Evolutionary conservation across 2,797 vertebrate species (phyloP), one percentile per base, ranked within the genome.

Genomic region (Champsocephalus gunnari): DNA sequence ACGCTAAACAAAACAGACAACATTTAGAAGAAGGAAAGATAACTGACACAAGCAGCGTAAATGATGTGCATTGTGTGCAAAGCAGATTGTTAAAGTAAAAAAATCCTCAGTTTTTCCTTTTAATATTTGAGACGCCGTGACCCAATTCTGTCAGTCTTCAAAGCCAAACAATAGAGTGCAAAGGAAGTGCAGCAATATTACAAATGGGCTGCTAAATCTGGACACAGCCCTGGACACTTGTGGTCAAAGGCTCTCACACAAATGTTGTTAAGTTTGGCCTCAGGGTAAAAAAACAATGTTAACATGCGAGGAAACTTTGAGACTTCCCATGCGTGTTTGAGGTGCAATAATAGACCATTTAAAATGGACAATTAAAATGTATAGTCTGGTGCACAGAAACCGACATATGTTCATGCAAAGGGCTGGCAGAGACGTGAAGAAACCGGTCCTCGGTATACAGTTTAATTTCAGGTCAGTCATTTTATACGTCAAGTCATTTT

Each of bases 211-310:
- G 54, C 84, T 80, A 71, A 83, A 82, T 85, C 32, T 76, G 83
- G 78, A 85, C 84, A 11, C 45, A 70, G 82, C 73, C 60, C 76
- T 48, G 62, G 66, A 44, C 81, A n/a, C 76, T 87, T 89, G 90
- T 24, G 91, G 92, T 89, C 24, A 5, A 71, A 71, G 66, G 45
- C 49, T 83, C 85, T 83, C 87, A 82, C 88, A 87, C 68, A 78
- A 59, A 75, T 68, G 84, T 66, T 79, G 76, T 89, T 75, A 80
- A 86, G 66, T 72, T 47, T 24, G 50, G 78, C 17, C 58, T 80
- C 77, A 64, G 81, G 69, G 81, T 75, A 78, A 71, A 62, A 89
- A 90, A 91, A 87, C 83, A 89, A 86, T 59, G 68, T 77, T 88
- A 62, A 86, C 89, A 89, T 84, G 84, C 76, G 1, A 88, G 56